Evolutionary conservation across 2,113 vertebrate species (phyloP).

Genomic region (Mustelus asterias): DNA sequence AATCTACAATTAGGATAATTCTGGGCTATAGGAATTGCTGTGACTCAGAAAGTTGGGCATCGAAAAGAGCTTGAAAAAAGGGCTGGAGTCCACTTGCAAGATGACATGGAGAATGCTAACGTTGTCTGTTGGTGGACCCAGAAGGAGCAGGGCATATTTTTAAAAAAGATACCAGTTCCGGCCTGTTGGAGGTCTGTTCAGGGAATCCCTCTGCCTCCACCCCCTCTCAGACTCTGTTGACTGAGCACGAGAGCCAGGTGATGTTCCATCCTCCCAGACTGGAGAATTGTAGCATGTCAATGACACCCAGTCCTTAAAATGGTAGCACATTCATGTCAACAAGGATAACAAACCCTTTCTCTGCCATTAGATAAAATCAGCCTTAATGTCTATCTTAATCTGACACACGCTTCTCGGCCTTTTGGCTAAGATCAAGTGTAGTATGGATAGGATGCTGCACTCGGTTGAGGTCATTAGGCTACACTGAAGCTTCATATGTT

Average conservation of each 20-base stretch:
- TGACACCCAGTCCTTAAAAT: constrained; percentile 23
- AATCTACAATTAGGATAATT: not conserved
- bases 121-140: not conserved
- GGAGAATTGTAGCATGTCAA: not conserved
- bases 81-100: not conserved
- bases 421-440: too few relatives aligned
- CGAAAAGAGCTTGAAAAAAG: not conserved
- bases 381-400: not conserved
- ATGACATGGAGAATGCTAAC: not conserved
- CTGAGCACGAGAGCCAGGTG: not conserved
- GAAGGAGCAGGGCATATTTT: not conserved
- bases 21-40: not conserved
- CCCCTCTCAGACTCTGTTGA: not conserved
- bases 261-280: not conserved
- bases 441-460: too few relatives aligned
- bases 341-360: not conserved
- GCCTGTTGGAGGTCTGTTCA: not conserved
- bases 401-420: too few relatives aligned
- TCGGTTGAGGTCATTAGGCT: too few relatives aligned
- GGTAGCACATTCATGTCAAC: not conserved
- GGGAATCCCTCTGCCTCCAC: not conserved
- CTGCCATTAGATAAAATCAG: not conserved
- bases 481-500: too few relatives aligned
- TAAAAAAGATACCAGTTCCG: not conserved
- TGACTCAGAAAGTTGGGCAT: not conserved